phyloP scores from a whole-genome alignment of 2,888 invertebrate species.

The Congeria kusceri region DNA sequence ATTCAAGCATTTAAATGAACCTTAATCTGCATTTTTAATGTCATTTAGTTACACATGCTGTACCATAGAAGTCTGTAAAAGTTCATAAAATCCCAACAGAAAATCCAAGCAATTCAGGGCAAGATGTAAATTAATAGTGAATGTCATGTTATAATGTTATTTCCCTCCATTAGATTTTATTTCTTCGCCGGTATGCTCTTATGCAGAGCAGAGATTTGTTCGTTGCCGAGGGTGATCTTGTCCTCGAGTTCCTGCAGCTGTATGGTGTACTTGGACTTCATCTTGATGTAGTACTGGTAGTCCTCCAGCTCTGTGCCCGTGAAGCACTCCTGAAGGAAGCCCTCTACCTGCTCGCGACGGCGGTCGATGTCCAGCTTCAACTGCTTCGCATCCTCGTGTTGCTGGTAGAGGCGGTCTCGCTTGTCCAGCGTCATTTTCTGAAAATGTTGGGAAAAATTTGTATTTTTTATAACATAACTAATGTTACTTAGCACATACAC shows the following conservation, averaged over 20 bases:
- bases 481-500: no score
- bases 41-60: no score
- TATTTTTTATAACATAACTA: no score
- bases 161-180: background rate
- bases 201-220: slow-evolving; percentile 91
- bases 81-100: no score
- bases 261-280: slow-evolving; percentile 94
- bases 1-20: no score
- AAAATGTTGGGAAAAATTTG: slow-evolving; percentile 37
- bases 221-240: slow-evolving; percentile 93
- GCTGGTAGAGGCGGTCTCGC: slow-evolving; percentile 91
- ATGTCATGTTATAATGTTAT: no score
- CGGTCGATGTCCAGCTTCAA: slow-evolving; percentile 93
- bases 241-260: slow-evolving; percentile 93
- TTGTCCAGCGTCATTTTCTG: slow-evolving; percentile 87
- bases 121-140: no score
- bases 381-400: slow-evolving; percentile 93
- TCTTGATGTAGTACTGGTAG: slow-evolving; percentile 93
- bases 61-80: no score
- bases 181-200: slow-evolving; percentile 86
- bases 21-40: no score
- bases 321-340: slow-evolving; percentile 90
- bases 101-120: no score
- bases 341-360: slow-evolving; percentile 89
- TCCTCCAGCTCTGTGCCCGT: slow-evolving; percentile 90